Conservation (phyloP, 2,113 vertebrate species). For the Syrmaticus mikado region DNA sequence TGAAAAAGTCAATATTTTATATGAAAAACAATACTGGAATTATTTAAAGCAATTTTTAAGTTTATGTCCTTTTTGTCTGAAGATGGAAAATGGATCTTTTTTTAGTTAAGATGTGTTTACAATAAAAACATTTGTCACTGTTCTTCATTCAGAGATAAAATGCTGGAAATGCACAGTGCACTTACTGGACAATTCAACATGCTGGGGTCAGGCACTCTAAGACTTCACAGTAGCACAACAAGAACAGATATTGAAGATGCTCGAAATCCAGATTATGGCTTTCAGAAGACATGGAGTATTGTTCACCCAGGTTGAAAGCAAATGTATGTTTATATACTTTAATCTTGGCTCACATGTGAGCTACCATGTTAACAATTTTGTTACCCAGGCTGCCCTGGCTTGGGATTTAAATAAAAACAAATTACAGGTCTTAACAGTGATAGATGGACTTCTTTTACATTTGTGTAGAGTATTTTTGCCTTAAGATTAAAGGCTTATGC, state of each 20-base stretch:
- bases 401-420: constrained; percentile 87
- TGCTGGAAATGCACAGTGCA: not conserved
- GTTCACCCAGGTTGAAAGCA: constrained; percentile 63
- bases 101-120: constrained; percentile 37
- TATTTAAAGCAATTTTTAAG: constrained; percentile 32
- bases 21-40: constrained; percentile 4
- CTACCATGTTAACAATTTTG: constrained; percentile 73
- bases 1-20: not conserved
- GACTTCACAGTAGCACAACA: constrained; percentile 32
- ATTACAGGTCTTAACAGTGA: constrained; percentile 87
- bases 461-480: constrained; percentile 81
- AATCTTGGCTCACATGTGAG: constrained; percentile 75
- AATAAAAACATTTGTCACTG: constrained; percentile 61
- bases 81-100: constrained; percentile 45
- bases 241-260: constrained; percentile 33
- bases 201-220: constrained; percentile 12
- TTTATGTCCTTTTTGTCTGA: constrained; percentile 32
- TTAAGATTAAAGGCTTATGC: constrained; percentile 85
- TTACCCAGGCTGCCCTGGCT: constrained; percentile 76
- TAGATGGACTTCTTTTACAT: constrained; percentile 84
- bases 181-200: constrained; percentile 30
- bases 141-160: constrained; percentile 62
- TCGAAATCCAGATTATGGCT: constrained; percentile 36
- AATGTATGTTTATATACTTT: constrained; percentile 59
- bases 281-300: constrained; percentile 14